A percentile compares a stretch with the other conserved stretches of the same genome.
These are phyloP conservation scores for Iselma pallidipennis DNA, from an alignment of 2,888 invertebrate species.

Conservation along the genomic window DNA sequence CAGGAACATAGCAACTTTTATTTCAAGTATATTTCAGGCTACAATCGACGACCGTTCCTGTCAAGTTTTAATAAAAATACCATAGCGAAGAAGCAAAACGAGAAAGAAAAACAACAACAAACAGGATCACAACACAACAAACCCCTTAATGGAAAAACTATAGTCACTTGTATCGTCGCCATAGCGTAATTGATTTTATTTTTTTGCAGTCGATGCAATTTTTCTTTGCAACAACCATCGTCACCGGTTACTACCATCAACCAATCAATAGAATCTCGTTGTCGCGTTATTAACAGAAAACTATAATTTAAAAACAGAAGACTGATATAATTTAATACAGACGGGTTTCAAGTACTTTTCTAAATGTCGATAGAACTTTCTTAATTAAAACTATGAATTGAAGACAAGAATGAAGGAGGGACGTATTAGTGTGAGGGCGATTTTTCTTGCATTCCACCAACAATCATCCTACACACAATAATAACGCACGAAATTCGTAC, in stretches of 20 bases:
- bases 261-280: background rate
- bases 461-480: background rate
- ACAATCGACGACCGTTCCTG: background rate
- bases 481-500: background rate
- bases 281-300: background rate
- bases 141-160: slow-evolving; percentile 20
- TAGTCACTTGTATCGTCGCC: slow-evolving; percentile 10
- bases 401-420: background rate
- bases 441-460: background rate
- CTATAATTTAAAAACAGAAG: background rate
- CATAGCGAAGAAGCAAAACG: background rate
- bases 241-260: too few relatives aligned
- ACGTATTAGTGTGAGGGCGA: too few relatives aligned
- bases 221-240: background rate
- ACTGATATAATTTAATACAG: background rate
- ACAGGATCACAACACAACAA: too few relatives aligned
- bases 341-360: background rate
- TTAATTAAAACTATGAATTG: background rate
- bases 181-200: slow-evolving; percentile 22
- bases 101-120: background rate
- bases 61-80: background rate
- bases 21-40: background rate
- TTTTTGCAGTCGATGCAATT: slow-evolving; percentile 1
- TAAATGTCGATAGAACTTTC: background rate
- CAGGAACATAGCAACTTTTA: background rate